A percentile compares a stretch with the other conserved stretches of the same genome.
Conservation (phyloP, 2,113 vertebrate species). For the Podarcis muralis region DNA sequence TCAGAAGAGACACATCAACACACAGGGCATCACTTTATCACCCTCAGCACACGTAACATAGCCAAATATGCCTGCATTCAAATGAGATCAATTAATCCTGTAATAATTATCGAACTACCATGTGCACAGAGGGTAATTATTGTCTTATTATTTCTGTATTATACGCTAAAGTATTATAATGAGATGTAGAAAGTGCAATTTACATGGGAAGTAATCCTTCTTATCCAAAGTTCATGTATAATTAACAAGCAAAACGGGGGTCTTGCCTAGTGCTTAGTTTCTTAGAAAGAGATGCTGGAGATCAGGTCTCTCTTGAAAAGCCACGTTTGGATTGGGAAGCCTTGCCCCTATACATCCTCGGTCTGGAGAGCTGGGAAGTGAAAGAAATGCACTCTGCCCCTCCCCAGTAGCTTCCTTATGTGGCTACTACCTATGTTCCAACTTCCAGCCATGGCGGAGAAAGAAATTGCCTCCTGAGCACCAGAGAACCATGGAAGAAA, state of each 20-base stretch:
- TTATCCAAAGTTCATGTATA: constrained; percentile 30
- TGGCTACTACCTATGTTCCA: background rate
- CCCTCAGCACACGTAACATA: constrained; percentile 55
- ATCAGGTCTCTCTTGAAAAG: background rate
- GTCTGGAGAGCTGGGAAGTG: background rate
- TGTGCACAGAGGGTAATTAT: constrained; percentile 49
- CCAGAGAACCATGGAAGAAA: background rate
- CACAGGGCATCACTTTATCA: constrained; percentile 38
- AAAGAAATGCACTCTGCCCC: background rate
- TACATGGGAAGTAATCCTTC: background rate
- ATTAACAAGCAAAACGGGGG: background rate
- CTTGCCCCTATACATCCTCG: background rate
- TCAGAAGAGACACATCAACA: constrained; percentile 65
- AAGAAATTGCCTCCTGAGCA: background rate
- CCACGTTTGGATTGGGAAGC: background rate
- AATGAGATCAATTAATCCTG: constrained; percentile 61
- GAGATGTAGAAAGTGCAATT: background rate
- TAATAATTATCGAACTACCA: constrained; percentile 50
- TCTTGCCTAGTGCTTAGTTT: background rate
- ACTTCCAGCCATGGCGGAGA: background rate
- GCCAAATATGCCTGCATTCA: constrained; percentile 55
- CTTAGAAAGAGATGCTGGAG: background rate
- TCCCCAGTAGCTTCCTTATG: background rate
- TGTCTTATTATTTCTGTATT: constrained; percentile 52
- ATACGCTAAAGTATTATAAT: background rate